These are phyloP conservation scores for Leucophenga montana DNA, from an alignment of 2,888 invertebrate genomes.

Conservation along the genomic window DNA sequence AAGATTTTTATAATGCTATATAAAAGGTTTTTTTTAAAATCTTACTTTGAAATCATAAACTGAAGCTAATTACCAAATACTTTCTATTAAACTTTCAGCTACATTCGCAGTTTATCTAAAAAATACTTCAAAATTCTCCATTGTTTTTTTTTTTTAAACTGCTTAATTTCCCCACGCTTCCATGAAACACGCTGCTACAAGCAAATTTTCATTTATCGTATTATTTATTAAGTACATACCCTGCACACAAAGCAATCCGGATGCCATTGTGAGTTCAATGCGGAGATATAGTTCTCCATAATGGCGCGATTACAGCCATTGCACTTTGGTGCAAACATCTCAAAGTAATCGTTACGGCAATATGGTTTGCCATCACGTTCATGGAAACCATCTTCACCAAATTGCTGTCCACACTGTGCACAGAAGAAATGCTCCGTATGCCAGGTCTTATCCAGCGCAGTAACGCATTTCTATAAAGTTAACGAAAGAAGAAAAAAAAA, in stretches of 20 bases:
- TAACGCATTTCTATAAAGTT: constrained; percentile 98
- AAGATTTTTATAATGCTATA: too few relatives aligned
- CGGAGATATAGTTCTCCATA: constrained; percentile 98
- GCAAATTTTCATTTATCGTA: background rate
- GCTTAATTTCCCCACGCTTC: background rate
- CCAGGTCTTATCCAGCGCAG: constrained; percentile 97
- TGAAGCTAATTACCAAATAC: too few relatives aligned
- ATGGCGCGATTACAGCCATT: constrained; percentile 96
- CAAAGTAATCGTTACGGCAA: constrained; percentile 96
- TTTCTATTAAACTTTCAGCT: too few relatives aligned
- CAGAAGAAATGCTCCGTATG: constrained; percentile 99
- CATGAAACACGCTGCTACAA: background rate
- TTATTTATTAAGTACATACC: constrained; percentile 78
- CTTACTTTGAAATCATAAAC: too few relatives aligned
- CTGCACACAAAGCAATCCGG: constrained; percentile 98
- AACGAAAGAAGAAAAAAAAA: constrained; percentile 63
- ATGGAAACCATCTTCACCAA: constrained; percentile 98
- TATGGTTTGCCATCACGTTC: constrained; percentile 96
- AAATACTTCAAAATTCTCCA: too few relatives aligned
- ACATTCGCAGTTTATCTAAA: too few relatives aligned
- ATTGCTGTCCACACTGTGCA: constrained; percentile 96
- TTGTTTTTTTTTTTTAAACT: too few relatives aligned
- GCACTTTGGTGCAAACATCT: constrained; percentile 98
- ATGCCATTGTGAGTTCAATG: constrained; percentile 98
- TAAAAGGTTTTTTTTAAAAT: too few relatives aligned